Evolutionary conservation across 2,113 vertebrate genomes (phyloP).

Genomic region (Polypterus senegalus): DNA sequence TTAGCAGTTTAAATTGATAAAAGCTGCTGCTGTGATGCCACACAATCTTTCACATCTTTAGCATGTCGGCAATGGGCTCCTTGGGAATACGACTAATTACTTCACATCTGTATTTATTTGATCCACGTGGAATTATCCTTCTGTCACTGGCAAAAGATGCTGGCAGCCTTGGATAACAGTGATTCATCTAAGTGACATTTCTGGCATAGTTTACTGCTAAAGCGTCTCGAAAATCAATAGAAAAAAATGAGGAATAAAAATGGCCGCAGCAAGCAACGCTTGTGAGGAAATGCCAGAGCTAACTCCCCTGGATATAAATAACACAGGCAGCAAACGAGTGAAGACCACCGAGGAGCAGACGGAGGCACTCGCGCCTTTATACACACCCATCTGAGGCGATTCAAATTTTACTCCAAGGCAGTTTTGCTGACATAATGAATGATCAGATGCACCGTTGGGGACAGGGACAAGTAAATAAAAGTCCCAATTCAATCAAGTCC

Average conservation of each 20-base stretch:
- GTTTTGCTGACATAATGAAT: too few species aligned
- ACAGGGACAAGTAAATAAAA: constrained; percentile 44
- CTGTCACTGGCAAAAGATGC: constrained; percentile 88
- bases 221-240: constrained; percentile 78
- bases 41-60: constrained; percentile 91
- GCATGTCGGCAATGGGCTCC: constrained; percentile 82
- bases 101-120: constrained; percentile 99
- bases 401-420: too few species aligned
- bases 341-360: too few species aligned
- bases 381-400: too few species aligned
- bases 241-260: constrained; percentile 49
- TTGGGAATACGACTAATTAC: constrained; percentile 99
- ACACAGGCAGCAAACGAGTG: background rate
- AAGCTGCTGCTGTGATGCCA: constrained; percentile 83
- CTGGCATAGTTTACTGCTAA: constrained; percentile 79
- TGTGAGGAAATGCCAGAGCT: constrained; percentile 23
- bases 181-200: constrained; percentile 90
- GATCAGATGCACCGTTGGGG: constrained; percentile 22
- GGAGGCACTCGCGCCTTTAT: too few species aligned
- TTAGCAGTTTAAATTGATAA: constrained; percentile 96
- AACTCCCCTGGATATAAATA: constrained; percentile 24
- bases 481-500: constrained; percentile 62
- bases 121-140: constrained; percentile 96
- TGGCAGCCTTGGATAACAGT: constrained; percentile 79
- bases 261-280: constrained; percentile 14